Conservation (phyloP, 2,888 invertebrate species). For the Anthophora plumipes region DNA sequence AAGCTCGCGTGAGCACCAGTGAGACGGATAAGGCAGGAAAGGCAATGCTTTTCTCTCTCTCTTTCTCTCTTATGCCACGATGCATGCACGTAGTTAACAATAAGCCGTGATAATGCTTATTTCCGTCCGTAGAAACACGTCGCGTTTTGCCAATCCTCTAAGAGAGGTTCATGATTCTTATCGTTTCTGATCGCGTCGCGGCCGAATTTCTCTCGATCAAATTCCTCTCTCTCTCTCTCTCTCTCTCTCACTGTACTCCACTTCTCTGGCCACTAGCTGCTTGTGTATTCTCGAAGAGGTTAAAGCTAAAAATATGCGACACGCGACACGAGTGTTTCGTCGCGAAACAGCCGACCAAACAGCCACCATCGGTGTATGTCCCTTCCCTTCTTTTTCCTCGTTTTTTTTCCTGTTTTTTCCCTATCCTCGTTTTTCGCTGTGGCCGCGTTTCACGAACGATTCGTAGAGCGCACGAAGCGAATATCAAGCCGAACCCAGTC, state of each 20-base stretch:
- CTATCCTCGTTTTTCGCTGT: slow-evolving; percentile 2
- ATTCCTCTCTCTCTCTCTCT: too few species aligned
- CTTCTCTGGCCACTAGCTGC: too few species aligned
- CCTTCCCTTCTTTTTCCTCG: slow-evolving; percentile 4
- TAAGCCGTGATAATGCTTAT: slow-evolving; percentile 71
- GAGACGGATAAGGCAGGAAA: slow-evolving; percentile 67
- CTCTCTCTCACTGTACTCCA: too few species aligned
- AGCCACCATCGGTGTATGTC: neutral
- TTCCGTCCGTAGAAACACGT: slow-evolving; percentile 59
- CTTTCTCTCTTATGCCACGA: slow-evolving; percentile 50
- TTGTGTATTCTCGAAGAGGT: too few species aligned
- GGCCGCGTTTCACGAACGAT: slow-evolving; percentile 51
- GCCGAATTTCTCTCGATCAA: slow-evolving; percentile 28
- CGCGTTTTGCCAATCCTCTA: slow-evolving; percentile 43
- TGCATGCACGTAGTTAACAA: slow-evolving; percentile 66
- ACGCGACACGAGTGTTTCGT: slow-evolving; percentile 4
- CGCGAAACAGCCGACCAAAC: too few species aligned
- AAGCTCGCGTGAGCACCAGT: slow-evolving; percentile 70
- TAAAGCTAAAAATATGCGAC: neutral
- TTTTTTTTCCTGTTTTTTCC: slow-evolving; percentile 3
- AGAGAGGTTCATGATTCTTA: neutral
- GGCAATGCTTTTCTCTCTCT: slow-evolving; percentile 46
- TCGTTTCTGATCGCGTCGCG: slow-evolving; percentile 14
- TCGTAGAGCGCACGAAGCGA: slow-evolving; percentile 54
- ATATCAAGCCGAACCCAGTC: slow-evolving; percentile 58